Evolutionary conservation across 2,113 vertebrate genomes (phyloP), one percentile per base, ranked within the genome.

Genomic region (Neoarius graeffei): DNA sequence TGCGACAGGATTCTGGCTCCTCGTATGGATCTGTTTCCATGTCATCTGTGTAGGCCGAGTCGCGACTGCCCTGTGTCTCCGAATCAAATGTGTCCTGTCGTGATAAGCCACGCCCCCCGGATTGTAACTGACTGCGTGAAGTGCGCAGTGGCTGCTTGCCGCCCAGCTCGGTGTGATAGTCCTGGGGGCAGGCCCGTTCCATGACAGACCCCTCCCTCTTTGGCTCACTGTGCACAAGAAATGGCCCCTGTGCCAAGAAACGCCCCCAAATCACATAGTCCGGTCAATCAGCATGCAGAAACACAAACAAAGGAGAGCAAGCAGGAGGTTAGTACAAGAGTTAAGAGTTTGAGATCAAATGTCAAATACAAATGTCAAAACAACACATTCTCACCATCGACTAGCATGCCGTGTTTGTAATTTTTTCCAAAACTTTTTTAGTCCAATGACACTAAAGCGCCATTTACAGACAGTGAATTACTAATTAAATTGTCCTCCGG

Each of bases 21-120:
- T 99, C 97, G 0, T 97, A 98, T 54, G 97, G 97, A 85, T 99
- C 98, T 0, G 95, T 98, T 93, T 99, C 97, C 90, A 98, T 96
- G 96, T 98, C 98, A 95, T 99, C 98, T 4, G 96, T 98, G 95
- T 97, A 98, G 91, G 97, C 97, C 0, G 98, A 98, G 92, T 98
- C 97, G 77, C 96, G 95, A 94, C 97, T 97, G 92, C 97, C 98
- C 87, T 96, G 96, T 73, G 96, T 96, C 94, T 98, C 97, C 0
- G 96, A 96, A 93, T 99, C 98, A 84, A 98, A 97, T 83, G 97
- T 99, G 94, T 99, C 98, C 91, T 99, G 97, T 88, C 97, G 94
- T 60, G 97, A 96, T 66, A 98, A 95, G 80, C 96, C 95, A 60
- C 96, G 94, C 54, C 95, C 92, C 3, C 93, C 92, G 0, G 93